phyloP scores from a whole-genome alignment of 2,797 vertebrate species.

The Brachyalestes nurse region DNA sequence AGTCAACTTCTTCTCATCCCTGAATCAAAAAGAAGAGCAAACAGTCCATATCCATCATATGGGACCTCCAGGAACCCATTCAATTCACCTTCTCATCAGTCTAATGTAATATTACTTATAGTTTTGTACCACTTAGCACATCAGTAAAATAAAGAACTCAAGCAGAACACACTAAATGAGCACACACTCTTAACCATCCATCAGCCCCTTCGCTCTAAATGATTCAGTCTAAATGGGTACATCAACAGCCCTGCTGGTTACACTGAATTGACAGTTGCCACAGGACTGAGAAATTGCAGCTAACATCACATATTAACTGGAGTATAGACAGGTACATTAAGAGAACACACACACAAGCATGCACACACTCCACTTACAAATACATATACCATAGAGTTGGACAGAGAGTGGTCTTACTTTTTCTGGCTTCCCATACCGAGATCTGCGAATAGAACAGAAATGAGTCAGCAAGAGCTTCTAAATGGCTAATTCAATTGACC shows the following conservation, averaged over 20 bases:
- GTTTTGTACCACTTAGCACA: not conserved
- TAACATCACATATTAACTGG: not conserved
- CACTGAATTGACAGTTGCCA: not conserved
- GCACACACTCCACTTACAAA: constrained; percentile 7
- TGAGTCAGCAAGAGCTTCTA: not conserved
- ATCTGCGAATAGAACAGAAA: constrained; percentile 79
- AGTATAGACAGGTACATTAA: not conserved
- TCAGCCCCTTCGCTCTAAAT: not conserved
- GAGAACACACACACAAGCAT: constrained; percentile 30
- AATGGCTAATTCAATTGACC: not conserved
- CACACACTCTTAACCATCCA: not conserved
- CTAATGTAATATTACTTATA: not conserved
- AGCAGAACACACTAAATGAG: not conserved
- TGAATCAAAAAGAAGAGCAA: constrained; percentile 62
- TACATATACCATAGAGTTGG: constrained; percentile 1
- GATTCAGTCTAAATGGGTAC: not conserved
- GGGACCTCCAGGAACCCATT: not conserved
- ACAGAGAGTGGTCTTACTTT: constrained; percentile 86
- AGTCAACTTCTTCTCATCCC: constrained; percentile 96
- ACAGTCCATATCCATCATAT: not conserved
- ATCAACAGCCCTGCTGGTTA: constrained; percentile 15
- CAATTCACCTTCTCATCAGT: not conserved
- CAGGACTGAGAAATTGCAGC: not conserved
- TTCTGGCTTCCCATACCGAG: constrained; percentile 92
- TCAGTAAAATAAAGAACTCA: not conserved